These are phyloP conservation scores for Ptychobarbus kaznakovi DNA, from an alignment of 2,797 vertebrate species.

Conservation along the genomic window DNA sequence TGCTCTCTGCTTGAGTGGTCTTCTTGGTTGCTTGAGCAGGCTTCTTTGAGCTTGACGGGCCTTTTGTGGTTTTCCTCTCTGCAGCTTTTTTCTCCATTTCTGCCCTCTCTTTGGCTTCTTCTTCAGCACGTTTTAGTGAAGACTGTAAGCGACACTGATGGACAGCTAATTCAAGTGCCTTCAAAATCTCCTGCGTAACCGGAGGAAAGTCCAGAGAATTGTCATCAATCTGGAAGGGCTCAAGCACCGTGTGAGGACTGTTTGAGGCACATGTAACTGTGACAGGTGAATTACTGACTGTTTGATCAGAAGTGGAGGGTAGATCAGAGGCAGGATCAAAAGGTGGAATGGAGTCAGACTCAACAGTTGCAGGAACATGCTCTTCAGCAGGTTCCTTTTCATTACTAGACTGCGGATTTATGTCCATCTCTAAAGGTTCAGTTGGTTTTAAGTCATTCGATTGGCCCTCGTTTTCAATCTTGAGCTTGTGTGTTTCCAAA, in stretches of 20 bases:
- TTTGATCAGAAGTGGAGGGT: constrained; percentile 11
- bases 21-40: constrained; percentile 27
- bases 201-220: constrained; percentile 52
- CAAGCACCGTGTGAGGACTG: neutral
- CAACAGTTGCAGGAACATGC: neutral
- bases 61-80: constrained; percentile 28
- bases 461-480: constrained; percentile 18
- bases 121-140: constrained; percentile 57
- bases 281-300: constrained; percentile 1
- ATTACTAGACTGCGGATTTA: constrained; percentile 1
- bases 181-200: constrained; percentile 62
- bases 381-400: constrained; percentile 14
- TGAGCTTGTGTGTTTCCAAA: neutral
- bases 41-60: constrained; percentile 31
- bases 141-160: constrained; percentile 69
- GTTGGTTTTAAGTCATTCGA: neutral
- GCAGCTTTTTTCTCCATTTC: constrained; percentile 37
- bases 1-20: constrained; percentile 9
- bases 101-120: constrained; percentile 53
- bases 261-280: neutral
- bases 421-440: neutral
- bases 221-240: constrained; percentile 15
- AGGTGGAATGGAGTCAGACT: neutral
- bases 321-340: constrained; percentile 1
- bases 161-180: constrained; percentile 64